Percentiles rank a stretch among this genome's conserved stretches.
These are phyloP conservation scores for Rhyzopertha dominica DNA, from an alignment of 1,140 invertebrate genomes.

Conservation along the genomic window DNA sequence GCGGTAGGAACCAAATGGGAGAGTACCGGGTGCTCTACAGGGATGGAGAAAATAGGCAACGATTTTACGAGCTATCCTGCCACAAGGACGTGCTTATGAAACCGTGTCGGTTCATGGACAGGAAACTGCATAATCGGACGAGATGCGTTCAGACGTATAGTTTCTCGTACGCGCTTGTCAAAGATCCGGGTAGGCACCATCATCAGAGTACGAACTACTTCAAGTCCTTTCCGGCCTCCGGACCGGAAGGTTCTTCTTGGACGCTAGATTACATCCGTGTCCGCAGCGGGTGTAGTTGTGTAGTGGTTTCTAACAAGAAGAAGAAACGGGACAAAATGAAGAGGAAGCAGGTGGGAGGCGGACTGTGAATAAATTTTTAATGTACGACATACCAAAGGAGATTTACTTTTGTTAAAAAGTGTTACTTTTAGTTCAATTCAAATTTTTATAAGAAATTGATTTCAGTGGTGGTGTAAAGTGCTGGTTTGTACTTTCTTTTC, in stretches of 20 bases:
- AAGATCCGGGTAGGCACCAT: conserved; percentile 42
- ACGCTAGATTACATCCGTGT: conserved; percentile 77
- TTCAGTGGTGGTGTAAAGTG: too few species aligned
- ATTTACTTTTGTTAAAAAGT: conserved; percentile 5
- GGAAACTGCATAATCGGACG: conserved; percentile 61
- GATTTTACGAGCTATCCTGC: conserved; percentile 79
- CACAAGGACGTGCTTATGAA: conserved; percentile 61
- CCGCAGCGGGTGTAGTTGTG: conserved; percentile 77
- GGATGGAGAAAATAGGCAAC: conserved; percentile 58
- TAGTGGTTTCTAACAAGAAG: conserved; percentile 49
- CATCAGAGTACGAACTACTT: conserved; percentile 42
- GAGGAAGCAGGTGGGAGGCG: conserved; percentile 17
- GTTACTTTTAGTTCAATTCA: not conserved
- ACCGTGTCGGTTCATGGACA: conserved; percentile 72
- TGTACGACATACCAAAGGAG: conserved; percentile 17
- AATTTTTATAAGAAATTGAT: too few species aligned
- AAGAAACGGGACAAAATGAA: conserved; percentile 31
- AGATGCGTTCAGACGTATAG: conserved; percentile 77
- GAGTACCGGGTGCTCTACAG: conserved; percentile 72
- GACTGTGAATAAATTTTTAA: conserved; percentile 8
- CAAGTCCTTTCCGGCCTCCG: conserved; percentile 49
- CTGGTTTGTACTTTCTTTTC: too few species aligned
- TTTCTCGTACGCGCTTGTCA: conserved; percentile 78
- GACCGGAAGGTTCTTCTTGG: conserved; percentile 54
- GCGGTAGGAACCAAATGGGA: conserved; percentile 67